Conservation (phyloP, 2,113 vertebrate genomes). For the Lepisosteus osseus region DNA sequence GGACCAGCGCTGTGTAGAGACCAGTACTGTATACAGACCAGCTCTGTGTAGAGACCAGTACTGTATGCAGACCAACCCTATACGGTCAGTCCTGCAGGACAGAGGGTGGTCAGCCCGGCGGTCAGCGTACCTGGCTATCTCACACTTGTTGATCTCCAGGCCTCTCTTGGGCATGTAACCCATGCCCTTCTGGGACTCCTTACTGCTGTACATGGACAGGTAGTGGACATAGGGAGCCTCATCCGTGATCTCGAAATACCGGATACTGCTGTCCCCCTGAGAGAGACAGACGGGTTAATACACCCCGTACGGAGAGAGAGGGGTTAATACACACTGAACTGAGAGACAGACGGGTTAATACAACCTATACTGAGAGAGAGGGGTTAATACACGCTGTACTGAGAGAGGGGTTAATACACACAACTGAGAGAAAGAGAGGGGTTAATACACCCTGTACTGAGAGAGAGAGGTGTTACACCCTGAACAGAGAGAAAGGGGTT, state of each 20-base stretch:
- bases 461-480: too few relatives aligned
- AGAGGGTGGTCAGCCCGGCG: neutral
- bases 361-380: too few relatives aligned
- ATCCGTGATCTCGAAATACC: constrained; percentile 86
- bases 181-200: constrained; percentile 87
- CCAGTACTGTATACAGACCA: too few relatives aligned
- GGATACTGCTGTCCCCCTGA: constrained; percentile 89
- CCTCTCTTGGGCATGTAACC: constrained; percentile 90
- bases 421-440: too few relatives aligned
- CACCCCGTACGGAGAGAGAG: neutral
- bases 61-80: too few relatives aligned
- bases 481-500: too few relatives aligned
- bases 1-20: too few relatives aligned
- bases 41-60: too few relatives aligned
- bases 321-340: neutral
- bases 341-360: too few relatives aligned
- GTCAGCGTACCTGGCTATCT: constrained; percentile 76
- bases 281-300: neutral
- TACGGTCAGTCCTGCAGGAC: neutral
- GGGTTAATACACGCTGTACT: too few relatives aligned
- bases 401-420: too few relatives aligned
- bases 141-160: constrained; percentile 88
- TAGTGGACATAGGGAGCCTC: constrained; percentile 84
- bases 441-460: too few relatives aligned
- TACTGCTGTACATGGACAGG: constrained; percentile 84